These are phyloP conservation scores for Yponomeuta malinellus DNA, from an alignment of 2,888 invertebrate genomes.

Conservation along the genomic window DNA sequence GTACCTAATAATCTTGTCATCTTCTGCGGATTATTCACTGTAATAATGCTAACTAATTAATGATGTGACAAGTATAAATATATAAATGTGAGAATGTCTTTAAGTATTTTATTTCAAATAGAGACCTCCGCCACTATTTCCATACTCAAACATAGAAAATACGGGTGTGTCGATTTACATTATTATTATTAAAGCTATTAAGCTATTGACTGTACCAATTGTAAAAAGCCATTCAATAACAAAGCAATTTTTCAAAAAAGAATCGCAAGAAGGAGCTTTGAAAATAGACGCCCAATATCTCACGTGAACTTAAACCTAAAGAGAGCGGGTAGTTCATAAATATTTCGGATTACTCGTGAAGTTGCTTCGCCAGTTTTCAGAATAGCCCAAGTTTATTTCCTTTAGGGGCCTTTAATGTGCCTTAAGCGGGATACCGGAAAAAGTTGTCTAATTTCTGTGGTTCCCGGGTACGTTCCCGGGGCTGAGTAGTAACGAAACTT, in stretches of 20 bases:
- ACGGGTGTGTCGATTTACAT: no score
- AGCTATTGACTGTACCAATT: no score
- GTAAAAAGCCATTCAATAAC: no score
- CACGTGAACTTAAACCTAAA: neutral
- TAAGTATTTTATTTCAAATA: no score
- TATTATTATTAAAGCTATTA: no score
- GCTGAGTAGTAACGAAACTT: neutral
- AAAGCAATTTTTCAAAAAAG: neutral
- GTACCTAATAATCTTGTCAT: no score
- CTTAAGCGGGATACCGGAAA: neutral
- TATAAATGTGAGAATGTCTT: no score
- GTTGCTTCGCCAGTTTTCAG: constrained; percentile 9
- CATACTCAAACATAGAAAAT: no score
- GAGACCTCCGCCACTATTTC: no score
- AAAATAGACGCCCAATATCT: neutral
- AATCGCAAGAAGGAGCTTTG: neutral
- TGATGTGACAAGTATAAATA: no score
- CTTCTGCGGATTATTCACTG: no score
- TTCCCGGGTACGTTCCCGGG: neutral
- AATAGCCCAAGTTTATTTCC: constrained; percentile 8
- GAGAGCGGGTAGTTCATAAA: constrained; percentile 8
- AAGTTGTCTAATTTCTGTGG: constrained; percentile 11
- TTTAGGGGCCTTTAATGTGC: neutral
- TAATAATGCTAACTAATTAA: no score
- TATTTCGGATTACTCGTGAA: constrained; percentile 11